These are phyloP conservation scores for Dicrurus megarhynchus DNA, from an alignment of 2,113 vertebrate genomes.

Conservation along the genomic window DNA sequence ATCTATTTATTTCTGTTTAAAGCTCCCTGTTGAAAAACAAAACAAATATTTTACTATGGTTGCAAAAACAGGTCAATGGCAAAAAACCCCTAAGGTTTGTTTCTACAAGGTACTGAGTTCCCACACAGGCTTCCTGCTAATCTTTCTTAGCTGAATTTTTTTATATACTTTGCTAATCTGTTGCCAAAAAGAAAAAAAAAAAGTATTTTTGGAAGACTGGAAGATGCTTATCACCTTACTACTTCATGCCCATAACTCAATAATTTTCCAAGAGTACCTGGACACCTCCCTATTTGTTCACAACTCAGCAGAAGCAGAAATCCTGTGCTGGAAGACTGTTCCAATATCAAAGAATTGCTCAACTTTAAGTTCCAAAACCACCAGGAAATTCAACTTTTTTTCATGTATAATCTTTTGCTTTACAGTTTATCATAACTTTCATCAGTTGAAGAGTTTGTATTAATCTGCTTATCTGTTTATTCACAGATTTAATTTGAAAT, in stretches of 20 bases:
- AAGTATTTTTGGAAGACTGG: neutral
- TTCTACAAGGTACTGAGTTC: neutral
- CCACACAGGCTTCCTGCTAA: neutral
- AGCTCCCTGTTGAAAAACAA: neutral
- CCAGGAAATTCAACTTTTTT: neutral
- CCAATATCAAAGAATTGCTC: neutral
- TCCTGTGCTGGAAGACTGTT: neutral
- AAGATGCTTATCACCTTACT: neutral
- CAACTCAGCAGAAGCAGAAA: neutral
- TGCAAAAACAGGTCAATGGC: neutral
- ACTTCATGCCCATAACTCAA: neutral
- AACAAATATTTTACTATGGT: neutral
- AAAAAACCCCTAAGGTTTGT: neutral
- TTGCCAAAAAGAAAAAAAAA: neutral
- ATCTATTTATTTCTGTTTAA: conserved; percentile 1
- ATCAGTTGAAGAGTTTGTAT: neutral
- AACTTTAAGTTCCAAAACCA: neutral
- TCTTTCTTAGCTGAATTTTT: neutral
- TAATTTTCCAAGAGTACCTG: neutral
- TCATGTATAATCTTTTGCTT: neutral
- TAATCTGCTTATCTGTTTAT: neutral
- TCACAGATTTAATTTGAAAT: neutral
- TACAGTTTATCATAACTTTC: neutral
- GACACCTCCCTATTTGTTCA: neutral
- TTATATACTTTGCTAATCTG: neutral